Conservation (phyloP, 2,797 vertebrate genomes). For the Rhynchotus rufescens region DNA sequence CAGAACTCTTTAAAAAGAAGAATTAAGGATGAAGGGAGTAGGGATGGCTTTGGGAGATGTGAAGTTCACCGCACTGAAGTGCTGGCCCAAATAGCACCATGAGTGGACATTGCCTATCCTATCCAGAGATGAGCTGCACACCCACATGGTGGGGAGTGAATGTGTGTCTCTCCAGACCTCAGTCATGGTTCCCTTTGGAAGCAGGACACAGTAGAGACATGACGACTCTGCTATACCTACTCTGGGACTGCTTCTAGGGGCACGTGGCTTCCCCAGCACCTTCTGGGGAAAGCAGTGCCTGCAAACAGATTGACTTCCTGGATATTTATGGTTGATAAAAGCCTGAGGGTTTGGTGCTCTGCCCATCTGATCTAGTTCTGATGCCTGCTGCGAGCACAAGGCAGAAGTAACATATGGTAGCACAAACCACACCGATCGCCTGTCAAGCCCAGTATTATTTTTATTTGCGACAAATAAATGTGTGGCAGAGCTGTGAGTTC, state of each 20-base stretch:
- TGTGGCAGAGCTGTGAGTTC: not conserved
- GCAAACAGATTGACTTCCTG: not conserved
- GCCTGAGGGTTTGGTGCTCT: not conserved
- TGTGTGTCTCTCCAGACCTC: too few species aligned
- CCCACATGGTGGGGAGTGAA: too few species aligned
- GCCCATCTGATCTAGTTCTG: not conserved
- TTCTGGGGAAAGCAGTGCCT: not conserved
- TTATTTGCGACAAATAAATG: not conserved
- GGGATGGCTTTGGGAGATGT: too few species aligned
- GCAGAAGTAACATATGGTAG: not conserved
- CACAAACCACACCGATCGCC: not conserved
- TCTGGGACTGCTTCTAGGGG: not conserved
- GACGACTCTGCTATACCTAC: not conserved
- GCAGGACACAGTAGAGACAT: accelerated
- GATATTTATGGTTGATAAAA: not conserved
- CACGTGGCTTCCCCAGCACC: not conserved
- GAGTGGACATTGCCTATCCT: too few species aligned
- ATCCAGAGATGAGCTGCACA: too few species aligned
- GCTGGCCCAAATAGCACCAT: too few species aligned
- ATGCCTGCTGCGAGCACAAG: not conserved
- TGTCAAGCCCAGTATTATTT: not conserved
- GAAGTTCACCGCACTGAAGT: too few species aligned
- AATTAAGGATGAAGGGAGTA: not conserved
- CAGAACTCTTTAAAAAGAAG: constrained; percentile 8
- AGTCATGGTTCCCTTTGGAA: not conserved